A percentile compares a stretch with the other conserved stretches of the same genome.
Conservation (phyloP, 2,113 vertebrate genomes). For the Phyllopteryx taeniolatus region DNA sequence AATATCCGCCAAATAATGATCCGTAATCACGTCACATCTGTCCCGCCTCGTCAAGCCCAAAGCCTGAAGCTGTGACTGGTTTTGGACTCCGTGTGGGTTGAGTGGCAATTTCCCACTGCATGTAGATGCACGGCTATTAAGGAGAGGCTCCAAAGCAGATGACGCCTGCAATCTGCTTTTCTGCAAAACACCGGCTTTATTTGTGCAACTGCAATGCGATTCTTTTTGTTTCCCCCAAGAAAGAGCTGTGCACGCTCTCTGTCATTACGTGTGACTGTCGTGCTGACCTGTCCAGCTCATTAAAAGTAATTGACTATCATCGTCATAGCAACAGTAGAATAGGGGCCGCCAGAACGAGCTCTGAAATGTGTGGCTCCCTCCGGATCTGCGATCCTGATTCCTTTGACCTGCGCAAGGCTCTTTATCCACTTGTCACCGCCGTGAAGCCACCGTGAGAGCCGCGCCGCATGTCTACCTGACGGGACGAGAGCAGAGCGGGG, state of each 20-base stretch:
- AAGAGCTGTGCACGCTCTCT: not conserved
- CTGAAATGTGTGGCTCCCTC: not conserved
- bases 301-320: conserved; percentile 45
- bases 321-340: conserved; percentile 53
- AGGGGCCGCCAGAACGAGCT: conserved; percentile 11
- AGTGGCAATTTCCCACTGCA: not conserved
- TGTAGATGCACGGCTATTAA: conserved; percentile 23
- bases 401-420: conserved; percentile 32
- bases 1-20: conserved; percentile 15
- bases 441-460: conserved; percentile 45
- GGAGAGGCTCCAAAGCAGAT: conserved; percentile 29
- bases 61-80: conserved; percentile 2
- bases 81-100: conserved; percentile 12
- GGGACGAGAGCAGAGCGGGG: conserved; percentile 27
- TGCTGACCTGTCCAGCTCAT: conserved; percentile 45
- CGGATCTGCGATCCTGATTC: conserved; percentile 16
- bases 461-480: conserved; percentile 46
- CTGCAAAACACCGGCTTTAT: not conserved
- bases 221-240: not conserved
- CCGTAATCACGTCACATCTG: conserved; percentile 21
- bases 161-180: not conserved
- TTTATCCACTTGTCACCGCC: conserved; percentile 17
- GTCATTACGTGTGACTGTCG: conserved; percentile 23
- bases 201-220: not conserved
- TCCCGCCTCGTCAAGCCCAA: conserved; percentile 25